phyloP scores from a whole-genome alignment of 2,888 invertebrate genomes.

The Plusia festucae region DNA sequence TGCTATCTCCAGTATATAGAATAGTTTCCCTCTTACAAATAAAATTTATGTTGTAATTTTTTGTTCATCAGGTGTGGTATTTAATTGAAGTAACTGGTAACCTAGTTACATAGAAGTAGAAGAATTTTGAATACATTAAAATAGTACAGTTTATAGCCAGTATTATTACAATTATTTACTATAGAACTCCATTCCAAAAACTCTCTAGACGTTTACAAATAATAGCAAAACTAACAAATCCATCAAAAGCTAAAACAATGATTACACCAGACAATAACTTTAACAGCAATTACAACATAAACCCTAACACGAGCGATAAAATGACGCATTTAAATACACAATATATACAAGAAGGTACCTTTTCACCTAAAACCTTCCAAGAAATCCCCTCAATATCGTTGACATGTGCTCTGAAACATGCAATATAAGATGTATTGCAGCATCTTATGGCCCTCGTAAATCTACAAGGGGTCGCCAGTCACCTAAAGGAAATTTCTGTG shows the following conservation, averaged over 20 bases:
- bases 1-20: no score
- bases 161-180: no score
- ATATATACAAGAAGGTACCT: constrained; percentile 29
- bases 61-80: no score
- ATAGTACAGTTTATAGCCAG: no score
- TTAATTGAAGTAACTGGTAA: no score
- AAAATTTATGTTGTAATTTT: no score
- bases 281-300: constrained; percentile 27
- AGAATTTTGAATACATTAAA: no score
- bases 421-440: constrained; percentile 71
- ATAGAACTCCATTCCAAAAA: no score
- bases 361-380: constrained; percentile 25
- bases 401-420: constrained; percentile 67
- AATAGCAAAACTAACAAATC: no score
- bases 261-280: constrained; percentile 8
- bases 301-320: constrained; percentile 25
- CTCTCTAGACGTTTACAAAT: no score
- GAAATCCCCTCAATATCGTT: constrained; percentile 37
- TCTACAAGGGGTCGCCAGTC: constrained; percentile 66
- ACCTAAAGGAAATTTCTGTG: constrained; percentile 53
- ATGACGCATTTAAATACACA: constrained; percentile 28
- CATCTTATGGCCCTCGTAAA: constrained; percentile 70
- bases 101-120: no score
- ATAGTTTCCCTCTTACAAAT: no score
- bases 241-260: neutral